These are phyloP conservation scores for Sesamia nonagrioides DNA, from an alignment of 1,140 invertebrate genomes.

Conservation along the genomic window DNA sequence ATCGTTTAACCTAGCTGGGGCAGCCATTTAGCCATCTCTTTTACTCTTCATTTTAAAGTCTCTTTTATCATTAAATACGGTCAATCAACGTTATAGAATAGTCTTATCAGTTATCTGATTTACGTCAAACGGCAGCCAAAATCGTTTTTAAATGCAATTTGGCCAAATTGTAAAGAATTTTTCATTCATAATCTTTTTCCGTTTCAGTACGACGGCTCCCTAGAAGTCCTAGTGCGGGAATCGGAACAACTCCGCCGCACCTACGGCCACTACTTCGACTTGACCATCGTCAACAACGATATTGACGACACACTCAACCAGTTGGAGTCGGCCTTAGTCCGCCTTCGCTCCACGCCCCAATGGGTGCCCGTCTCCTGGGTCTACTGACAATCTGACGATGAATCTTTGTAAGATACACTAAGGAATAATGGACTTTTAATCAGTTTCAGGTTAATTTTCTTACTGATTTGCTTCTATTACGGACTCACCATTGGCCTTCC, in stretches of 20 bases:
- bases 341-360: conserved; percentile 96
- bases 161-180: no score
- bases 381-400: conserved; percentile 91
- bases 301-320: conserved; percentile 99
- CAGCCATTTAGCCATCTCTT: no score
- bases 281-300: conserved; percentile 99
- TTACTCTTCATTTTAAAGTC: no score
- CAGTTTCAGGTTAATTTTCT: conserved; percentile 1
- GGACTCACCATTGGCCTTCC: background rate
- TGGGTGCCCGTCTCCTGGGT: conserved; percentile 98
- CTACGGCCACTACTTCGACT: conserved; percentile 99
- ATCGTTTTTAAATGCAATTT: no score
- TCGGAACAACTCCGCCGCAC: conserved; percentile 98
- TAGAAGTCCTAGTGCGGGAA: conserved; percentile 98
- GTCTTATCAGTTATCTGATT: no score
- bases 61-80: no score
- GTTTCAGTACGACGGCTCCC: conserved; percentile 96
- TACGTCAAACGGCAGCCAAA: no score
- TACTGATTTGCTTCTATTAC: conserved; percentile 14
- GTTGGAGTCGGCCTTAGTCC: conserved; percentile 96
- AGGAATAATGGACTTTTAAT: conserved; percentile 22
- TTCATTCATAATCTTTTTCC: background rate
- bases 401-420: conserved; percentile 53
- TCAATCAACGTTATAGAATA: no score
- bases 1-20: no score